phyloP scores from a whole-genome alignment of 1,140 invertebrate genomes.

The Drosophila kurseongensis region DNA sequence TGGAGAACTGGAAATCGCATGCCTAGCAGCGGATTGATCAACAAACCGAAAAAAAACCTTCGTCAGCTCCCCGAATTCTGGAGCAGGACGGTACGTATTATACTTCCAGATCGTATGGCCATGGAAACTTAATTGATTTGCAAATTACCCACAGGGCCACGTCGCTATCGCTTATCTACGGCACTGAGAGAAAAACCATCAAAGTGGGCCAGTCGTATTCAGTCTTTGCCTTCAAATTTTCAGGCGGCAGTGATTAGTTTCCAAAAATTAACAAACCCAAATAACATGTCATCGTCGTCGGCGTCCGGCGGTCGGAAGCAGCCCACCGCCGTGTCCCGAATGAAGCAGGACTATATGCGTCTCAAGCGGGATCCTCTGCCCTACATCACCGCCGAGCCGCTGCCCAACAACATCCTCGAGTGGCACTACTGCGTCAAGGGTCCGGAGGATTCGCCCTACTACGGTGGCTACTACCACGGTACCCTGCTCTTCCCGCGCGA shows the following conservation, averaged over 20 bases:
- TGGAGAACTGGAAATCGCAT: slow-evolving; percentile 7
- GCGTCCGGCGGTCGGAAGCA: slow-evolving; percentile 71
- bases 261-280: slow-evolving; percentile 39
- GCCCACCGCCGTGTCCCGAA: slow-evolving; percentile 91
- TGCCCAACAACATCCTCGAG: slow-evolving; percentile 97
- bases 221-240: slow-evolving; percentile 15
- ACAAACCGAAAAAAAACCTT: slow-evolving; percentile 13
- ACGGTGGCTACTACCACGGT: slow-evolving; percentile 98
- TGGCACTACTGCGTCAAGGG: slow-evolving; percentile 91
- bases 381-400: slow-evolving; percentile 88
- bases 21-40: slow-evolving; percentile 1
- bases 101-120: slow-evolving; percentile 5
- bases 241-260: slow-evolving; percentile 6
- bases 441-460: slow-evolving; percentile 96
- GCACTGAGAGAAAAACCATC: slow-evolving; percentile 13
- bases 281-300: slow-evolving; percentile 62
- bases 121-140: slow-evolving; percentile 30
- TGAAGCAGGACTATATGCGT: slow-evolving; percentile 97
- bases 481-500: slow-evolving; percentile 98
- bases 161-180: slow-evolving; percentile 42
- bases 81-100: slow-evolving; percentile 18
- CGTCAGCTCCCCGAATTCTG: slow-evolving; percentile 24
- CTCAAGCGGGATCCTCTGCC: slow-evolving; percentile 98
- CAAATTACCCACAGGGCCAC: slow-evolving; percentile 39
- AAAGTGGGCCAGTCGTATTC: not conserved